These are phyloP conservation scores for Diarsia brunnea DNA, from an alignment of 2,888 invertebrate species.

Conservation along the genomic window DNA sequence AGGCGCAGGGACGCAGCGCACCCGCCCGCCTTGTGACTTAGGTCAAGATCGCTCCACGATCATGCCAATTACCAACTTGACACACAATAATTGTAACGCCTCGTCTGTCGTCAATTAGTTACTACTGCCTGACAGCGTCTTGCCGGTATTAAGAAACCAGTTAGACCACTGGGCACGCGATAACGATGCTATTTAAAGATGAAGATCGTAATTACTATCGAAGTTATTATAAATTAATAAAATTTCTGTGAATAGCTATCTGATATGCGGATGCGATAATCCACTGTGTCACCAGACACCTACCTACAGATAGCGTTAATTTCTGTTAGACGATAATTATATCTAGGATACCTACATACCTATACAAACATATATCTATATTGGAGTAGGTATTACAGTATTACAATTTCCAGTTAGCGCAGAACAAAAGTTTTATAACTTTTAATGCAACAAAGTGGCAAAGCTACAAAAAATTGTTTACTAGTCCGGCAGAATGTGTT, in stretches of 20 bases:
- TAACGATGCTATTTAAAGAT: constrained; percentile 76
- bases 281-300: constrained; percentile 39
- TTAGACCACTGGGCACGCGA: constrained; percentile 76
- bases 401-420: constrained; percentile 18
- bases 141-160: constrained; percentile 77
- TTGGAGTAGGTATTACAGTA: neutral
- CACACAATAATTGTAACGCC: constrained; percentile 85
- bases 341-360: constrained; percentile 12
- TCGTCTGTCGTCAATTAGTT: constrained; percentile 82
- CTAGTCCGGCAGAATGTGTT: constrained; percentile 16
- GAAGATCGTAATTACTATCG: constrained; percentile 72
- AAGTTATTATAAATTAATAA: constrained; percentile 62
- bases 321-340: constrained; percentile 29
- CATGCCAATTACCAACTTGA: constrained; percentile 80
- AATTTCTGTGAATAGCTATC: constrained; percentile 37
- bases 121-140: constrained; percentile 77
- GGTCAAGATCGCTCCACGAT: constrained; percentile 72
- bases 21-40: constrained; percentile 70
- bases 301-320: constrained; percentile 18
- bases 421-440: constrained; percentile 19
- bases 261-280: constrained; percentile 49
- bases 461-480: constrained; percentile 39
- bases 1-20: constrained; percentile 50
- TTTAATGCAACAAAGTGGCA: constrained; percentile 10
- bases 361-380: no score